phyloP scores from a whole-genome alignment of 2,113 vertebrate species.

The Colius striatus region DNA sequence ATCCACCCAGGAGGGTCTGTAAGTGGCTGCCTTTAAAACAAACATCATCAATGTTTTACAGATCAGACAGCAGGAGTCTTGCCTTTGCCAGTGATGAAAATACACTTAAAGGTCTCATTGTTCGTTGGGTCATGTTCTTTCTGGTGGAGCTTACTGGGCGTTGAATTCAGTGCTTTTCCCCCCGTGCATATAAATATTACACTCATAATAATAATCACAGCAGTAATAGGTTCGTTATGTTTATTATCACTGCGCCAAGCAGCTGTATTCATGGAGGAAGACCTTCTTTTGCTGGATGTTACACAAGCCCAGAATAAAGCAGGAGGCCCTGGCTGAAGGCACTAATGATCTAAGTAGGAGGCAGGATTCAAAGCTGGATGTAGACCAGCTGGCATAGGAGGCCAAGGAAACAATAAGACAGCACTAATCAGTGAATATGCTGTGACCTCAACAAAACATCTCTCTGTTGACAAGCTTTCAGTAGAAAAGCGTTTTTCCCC shows the following conservation, averaged over 20 bases:
- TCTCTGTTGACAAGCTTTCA: constrained; percentile 32
- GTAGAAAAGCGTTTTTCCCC: not conserved
- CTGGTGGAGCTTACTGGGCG: not conserved
- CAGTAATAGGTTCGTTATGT: not conserved
- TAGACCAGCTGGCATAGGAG: constrained; percentile 48
- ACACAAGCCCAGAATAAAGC: not conserved
- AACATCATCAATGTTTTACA: not conserved
- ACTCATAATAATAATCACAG: not conserved
- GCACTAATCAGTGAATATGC: constrained; percentile 24
- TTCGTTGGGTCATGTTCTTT: not conserved
- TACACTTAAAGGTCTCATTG: not conserved
- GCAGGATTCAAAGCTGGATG: constrained; percentile 49
- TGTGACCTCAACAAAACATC: constrained; percentile 37
- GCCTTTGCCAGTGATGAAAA: constrained; percentile 13
- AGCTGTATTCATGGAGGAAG: not conserved
- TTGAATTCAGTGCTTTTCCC: not conserved
- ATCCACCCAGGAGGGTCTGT: not conserved
- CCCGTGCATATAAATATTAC: not conserved
- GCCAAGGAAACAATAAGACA: constrained; percentile 53
- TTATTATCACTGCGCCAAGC: not conserved
- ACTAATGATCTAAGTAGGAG: constrained; percentile 49
- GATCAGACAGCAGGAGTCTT: constrained; percentile 10
- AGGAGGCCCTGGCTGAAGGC: not conserved
- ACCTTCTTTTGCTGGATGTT: not conserved
- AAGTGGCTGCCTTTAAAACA: not conserved